phyloP scores from a whole-genome alignment of 2,113 vertebrate genomes.

The Corydoras maculifer region DNA sequence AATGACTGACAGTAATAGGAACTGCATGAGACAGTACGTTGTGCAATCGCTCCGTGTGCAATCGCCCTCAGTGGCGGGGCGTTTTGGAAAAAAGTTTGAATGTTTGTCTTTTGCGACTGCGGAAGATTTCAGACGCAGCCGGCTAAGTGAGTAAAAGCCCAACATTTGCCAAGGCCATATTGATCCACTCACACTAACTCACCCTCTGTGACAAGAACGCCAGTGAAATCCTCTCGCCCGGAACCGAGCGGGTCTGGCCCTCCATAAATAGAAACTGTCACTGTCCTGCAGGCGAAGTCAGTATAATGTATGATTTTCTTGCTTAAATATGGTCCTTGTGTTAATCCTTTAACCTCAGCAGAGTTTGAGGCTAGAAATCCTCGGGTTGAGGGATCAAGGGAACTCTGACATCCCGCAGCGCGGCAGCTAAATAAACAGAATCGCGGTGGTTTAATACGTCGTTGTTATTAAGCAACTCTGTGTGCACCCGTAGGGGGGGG shows the following conservation, averaged over 20 bases:
- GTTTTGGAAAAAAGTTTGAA: neutral
- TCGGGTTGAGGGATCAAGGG: neutral
- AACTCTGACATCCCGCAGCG: neutral
- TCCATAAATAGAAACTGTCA: conserved; percentile 14
- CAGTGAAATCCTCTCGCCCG: neutral
- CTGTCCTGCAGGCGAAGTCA: neutral
- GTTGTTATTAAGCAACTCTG: neutral
- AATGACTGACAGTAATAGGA: conserved; percentile 41
- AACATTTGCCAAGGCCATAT: conserved; percentile 10
- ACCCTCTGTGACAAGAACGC: neutral
- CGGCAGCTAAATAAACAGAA: neutral
- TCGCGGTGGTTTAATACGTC: neutral
- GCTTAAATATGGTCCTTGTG: neutral
- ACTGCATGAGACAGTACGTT: conserved; percentile 25
- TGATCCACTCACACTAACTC: neutral
- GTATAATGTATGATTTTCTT: neutral
- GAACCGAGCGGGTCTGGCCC: neutral
- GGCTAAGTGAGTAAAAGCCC: neutral
- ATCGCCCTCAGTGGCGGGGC: neutral
- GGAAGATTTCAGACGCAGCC: neutral
- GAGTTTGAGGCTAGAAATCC: conserved; percentile 10
- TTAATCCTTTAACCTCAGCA: conserved; percentile 6
- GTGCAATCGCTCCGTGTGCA: conserved; percentile 23
- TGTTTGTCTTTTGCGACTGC: neutral
- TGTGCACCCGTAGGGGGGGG: neutral